Evolutionary conservation across 1,140 invertebrate genomes (phyloP).

Genomic region (Drosophila parvula): DNA sequence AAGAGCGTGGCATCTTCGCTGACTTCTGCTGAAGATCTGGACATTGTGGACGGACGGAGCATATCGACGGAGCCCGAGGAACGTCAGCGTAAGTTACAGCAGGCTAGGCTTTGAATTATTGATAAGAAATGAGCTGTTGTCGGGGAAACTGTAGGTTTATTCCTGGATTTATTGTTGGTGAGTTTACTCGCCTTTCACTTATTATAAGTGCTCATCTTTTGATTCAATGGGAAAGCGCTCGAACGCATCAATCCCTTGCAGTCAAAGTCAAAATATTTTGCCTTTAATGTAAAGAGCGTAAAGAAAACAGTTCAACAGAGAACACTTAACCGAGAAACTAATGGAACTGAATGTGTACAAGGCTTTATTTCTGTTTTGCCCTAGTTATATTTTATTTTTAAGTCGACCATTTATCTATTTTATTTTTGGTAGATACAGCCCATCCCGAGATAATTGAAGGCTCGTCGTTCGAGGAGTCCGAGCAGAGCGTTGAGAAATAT

Average conservation of each 20-base stretch:
- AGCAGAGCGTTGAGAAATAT: constrained; percentile 80
- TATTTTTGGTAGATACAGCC: constrained; percentile 34
- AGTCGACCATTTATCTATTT: not conserved
- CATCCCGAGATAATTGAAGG: constrained; percentile 76
- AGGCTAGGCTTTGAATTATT: constrained; percentile 34
- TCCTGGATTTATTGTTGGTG: not conserved
- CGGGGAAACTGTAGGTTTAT: too few relatives aligned
- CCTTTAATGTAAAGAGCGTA: too few relatives aligned
- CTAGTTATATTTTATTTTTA: not conserved
- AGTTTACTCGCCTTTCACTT: not conserved
- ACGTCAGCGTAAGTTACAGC: constrained; percentile 58
- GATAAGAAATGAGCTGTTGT: not conserved
- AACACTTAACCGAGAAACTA: too few relatives aligned
- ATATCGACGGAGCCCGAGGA: constrained; percentile 79
- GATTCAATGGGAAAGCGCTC: not conserved
- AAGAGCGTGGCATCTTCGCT: constrained; percentile 84
- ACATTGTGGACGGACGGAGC: constrained; percentile 85
- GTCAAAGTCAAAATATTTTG: too few relatives aligned
- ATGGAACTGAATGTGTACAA: too few relatives aligned
- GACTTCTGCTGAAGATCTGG: constrained; percentile 84
- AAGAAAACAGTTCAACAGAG: too few relatives aligned
- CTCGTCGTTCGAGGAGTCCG: constrained; percentile 77
- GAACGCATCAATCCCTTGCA: not conserved
- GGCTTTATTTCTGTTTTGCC: not conserved
- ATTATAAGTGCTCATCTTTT: not conserved